A percentile compares a stretch with the other conserved stretches of the same genome.
Evolutionary conservation across 2,888 invertebrate species (phyloP).

Genomic region (Zootermopsis nevadensis): DNA sequence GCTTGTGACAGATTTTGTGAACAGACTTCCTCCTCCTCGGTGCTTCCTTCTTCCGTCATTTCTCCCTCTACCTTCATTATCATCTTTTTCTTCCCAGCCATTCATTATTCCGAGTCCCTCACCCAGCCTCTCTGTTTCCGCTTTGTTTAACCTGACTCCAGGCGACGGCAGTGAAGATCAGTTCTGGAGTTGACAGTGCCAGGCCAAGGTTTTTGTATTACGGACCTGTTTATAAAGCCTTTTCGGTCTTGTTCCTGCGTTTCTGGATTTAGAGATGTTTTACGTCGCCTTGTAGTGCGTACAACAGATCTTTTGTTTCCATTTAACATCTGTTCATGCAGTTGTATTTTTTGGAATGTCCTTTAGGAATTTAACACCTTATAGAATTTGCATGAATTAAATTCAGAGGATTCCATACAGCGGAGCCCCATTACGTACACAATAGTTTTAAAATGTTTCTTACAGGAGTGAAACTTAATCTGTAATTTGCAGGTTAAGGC

Average conservation of each 20-base stretch:
- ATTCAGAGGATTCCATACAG: too few relatives aligned
- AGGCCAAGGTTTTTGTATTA: neutral
- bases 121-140: neutral
- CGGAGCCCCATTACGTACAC: too few relatives aligned
- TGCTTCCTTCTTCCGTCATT: neutral
- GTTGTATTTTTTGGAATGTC: too few relatives aligned
- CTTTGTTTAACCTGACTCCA: slow-evolving; percentile 27
- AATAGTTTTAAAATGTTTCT: too few relatives aligned
- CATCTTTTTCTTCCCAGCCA: slow-evolving; percentile 37
- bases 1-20: slow-evolving; percentile 5
- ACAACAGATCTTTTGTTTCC: too few relatives aligned
- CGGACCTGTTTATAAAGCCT: neutral
- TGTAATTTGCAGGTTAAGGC: too few relatives aligned
- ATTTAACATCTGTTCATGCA: too few relatives aligned
- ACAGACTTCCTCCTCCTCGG: neutral
- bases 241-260: neutral
- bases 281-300: too few relatives aligned
- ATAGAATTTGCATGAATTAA: too few relatives aligned
- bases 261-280: too few relatives aligned
- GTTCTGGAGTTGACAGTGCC: neutral
- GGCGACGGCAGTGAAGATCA: neutral
- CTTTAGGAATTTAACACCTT: too few relatives aligned
- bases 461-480: too few relatives aligned
- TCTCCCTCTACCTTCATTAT: slow-evolving; percentile 33
- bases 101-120: neutral